Base-by-base conservation (phyloP, 2,113 vertebrate species). In the Salvator merianae region DNA sequence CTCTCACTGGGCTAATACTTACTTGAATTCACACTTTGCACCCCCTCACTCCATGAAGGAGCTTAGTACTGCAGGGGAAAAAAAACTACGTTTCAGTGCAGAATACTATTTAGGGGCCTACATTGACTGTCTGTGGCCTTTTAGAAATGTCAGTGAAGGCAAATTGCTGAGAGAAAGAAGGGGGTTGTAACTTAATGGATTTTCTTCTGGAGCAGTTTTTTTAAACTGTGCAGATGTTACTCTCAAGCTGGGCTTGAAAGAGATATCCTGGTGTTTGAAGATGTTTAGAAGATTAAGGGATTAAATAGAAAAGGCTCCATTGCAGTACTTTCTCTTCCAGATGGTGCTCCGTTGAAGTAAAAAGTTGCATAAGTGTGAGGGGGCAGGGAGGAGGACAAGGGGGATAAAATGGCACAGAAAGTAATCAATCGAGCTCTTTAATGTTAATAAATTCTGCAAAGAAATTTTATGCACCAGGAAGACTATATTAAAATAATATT, bases 261-360 rank as follows among this genome's bases (percentile, higher is more conserved):
- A 90, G 91, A 93, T 91, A 84, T 91, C 90, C 91, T 91, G 81
- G 91, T 93, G 90, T 86, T 91, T 93, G 91, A 94, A 90, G 90
- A 93, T 88, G 89, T 91, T 95, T 91, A 94, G 95, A 93, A 95
- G 94, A 95, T 94, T 94, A 95, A 94, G 92, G 84, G 90, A 94
- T 94, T 93, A 91, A 93, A 77, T 43, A 87, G 88, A 92, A 92
- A 94, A 87, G 89, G 88, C 88, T 91, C 88, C 81, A 83, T 82
- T 94, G 91, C 91, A 93, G 92, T 88, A 91, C 86, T 91, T 90
- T 86, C 20, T 88, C 84, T 91, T 93, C 93, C 93, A 93, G 88
- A 91, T 95, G 91, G 89, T 90, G 84, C 87, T 93, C 83, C 65
- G 34, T 89, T 87, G 82, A 43, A 77, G 72, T 87, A 91, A 68